Base-by-base conservation (phyloP, 2,888 invertebrate species). In the Timandra comae region DNA sequence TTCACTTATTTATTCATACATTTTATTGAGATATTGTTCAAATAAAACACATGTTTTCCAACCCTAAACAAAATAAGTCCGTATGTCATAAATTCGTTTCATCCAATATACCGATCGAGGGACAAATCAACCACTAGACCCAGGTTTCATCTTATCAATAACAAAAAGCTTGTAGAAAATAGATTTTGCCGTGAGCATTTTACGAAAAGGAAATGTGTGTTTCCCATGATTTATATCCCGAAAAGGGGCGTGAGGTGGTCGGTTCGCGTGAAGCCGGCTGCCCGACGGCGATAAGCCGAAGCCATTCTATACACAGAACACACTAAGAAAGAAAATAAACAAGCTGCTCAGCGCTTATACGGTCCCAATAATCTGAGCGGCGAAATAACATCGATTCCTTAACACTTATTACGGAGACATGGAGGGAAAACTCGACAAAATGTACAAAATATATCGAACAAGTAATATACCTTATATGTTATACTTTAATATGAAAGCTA, bases 181-280 rank as follows among this genome's bases (percentile, higher is more conserved):
- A 68, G 63, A 75, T 75, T 75, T 69, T 48, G 63, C 71, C 63
- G 59, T 53, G 52, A 74, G 63, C 66, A 70, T 73, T 77, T 76
- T 72, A 74, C 56, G 71, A 76, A 80, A 66, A 80, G 80, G 74
- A 75, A 80, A 81, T 81, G 77, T 80, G 81, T 79, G 77, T 78
- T 80, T 72, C 64, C 61, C 68, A 80, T 81, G 80, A 84, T 84
- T 82, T 82, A 84, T 81, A 70, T 71, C 69, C 71, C 67, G 63
- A 75, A 76, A 65, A 69, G 70, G 69, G 71, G 72, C 62, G 66
- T 52, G 72, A 74, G 74, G 65, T 70, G 66, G 68, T 61, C 64
- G 61, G 60, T 52, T 58, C 64, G 60, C 16, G 16, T 16, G 16
- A 16, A 66, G 70, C 37, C 53, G 63, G 67, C 81, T 84, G 84